These are phyloP conservation scores for human DNA, from an alignment of 2,113 vertebrate species.

Conservation along the genomic window DNA sequence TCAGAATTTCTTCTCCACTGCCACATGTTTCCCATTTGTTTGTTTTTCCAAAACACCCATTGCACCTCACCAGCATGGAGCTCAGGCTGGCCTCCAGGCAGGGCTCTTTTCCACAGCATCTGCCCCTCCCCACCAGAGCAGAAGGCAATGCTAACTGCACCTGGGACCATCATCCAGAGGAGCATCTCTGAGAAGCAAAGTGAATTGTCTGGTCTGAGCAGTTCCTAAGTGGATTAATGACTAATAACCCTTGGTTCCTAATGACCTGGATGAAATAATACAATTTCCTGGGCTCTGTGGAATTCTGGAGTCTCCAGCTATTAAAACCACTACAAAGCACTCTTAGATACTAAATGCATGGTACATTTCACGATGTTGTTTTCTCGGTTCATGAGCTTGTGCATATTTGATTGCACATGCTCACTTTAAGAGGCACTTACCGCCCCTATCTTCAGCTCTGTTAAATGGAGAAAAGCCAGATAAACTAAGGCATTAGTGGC, in stretches of 20 bases:
- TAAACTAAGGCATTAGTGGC: neutral
- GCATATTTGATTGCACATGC: neutral
- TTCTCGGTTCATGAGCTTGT: neutral
- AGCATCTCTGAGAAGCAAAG: neutral
- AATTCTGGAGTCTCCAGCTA: conserved; percentile 15
- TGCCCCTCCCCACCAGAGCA: neutral
- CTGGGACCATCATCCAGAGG: neutral
- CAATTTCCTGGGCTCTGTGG: conserved; percentile 5
- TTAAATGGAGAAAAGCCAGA: neutral
- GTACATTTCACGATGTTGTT: neutral
- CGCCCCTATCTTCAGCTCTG: neutral
- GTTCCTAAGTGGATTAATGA: neutral
- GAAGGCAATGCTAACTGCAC: neutral
- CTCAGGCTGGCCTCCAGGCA: neutral
- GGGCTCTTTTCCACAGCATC: neutral
- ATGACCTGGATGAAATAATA: conserved; percentile 13
- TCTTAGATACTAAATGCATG: neutral
- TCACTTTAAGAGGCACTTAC: neutral
- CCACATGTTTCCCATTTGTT: neutral
- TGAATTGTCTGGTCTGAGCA: neutral
- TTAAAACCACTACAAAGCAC: neutral
- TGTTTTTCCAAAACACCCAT: neutral
- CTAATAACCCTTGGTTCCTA: neutral
- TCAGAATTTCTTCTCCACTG: neutral
- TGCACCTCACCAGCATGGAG: neutral